Evolutionary conservation across 2,113 vertebrate species (phyloP).

Genomic region (Seriola dumerili): DNA sequence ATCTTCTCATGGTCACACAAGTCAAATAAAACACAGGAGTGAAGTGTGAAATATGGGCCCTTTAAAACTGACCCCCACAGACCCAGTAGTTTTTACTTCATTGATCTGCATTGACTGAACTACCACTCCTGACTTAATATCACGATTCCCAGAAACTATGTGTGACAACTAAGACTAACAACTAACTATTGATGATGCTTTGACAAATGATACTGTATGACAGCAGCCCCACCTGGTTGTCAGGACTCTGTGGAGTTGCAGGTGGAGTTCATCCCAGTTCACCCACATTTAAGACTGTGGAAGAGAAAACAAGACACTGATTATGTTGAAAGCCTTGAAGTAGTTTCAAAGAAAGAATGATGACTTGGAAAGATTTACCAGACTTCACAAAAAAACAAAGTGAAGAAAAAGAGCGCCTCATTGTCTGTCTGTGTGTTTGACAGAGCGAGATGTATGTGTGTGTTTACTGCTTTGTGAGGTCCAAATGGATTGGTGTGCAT

Average conservation of each 20-base stretch:
- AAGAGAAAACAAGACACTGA: slow-evolving; percentile 28
- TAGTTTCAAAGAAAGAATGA: slow-evolving; percentile 50
- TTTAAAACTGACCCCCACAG: too few relatives aligned
- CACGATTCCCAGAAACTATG: too few relatives aligned
- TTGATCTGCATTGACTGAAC: too few relatives aligned
- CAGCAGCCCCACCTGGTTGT: not conserved
- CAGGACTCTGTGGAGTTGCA: not conserved
- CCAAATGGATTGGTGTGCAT: slow-evolving; percentile 37
- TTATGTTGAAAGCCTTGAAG: slow-evolving; percentile 40
- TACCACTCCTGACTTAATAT: too few relatives aligned
- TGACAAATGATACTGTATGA: not conserved
- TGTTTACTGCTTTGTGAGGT: slow-evolving; percentile 35
- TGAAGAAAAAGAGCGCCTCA: not conserved
- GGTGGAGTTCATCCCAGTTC: slow-evolving; percentile 13
- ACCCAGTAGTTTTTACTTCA: too few relatives aligned
- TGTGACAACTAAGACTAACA: too few relatives aligned
- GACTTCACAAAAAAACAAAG: slow-evolving; percentile 25
- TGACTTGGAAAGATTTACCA: slow-evolving; percentile 37
- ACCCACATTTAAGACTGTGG: slow-evolving; percentile 7
- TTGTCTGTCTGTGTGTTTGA: slow-evolving; percentile 35
- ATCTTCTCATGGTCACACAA: too few relatives aligned
- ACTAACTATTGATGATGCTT: too few relatives aligned
- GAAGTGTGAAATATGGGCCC: too few relatives aligned
- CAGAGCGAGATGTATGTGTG: slow-evolving; percentile 27
- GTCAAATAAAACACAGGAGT: too few relatives aligned